Conservation (phyloP, 2,888 invertebrate genomes). For the Megamerina dolium region DNA sequence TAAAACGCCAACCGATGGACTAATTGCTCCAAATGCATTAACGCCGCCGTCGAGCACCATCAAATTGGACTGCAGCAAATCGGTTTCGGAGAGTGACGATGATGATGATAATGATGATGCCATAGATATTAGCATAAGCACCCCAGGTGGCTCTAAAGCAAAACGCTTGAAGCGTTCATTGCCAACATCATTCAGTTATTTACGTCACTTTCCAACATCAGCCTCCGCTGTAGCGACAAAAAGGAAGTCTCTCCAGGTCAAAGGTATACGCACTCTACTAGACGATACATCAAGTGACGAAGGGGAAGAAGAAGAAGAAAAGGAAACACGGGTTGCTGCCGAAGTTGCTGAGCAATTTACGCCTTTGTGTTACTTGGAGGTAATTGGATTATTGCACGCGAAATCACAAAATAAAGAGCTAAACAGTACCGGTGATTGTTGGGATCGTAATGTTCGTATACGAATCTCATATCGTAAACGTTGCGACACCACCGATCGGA, state of each 20-base stretch:
- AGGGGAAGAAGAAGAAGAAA: slow-evolving; percentile 16
- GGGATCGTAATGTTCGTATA: slow-evolving; percentile 31
- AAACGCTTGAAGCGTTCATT: slow-evolving; percentile 19
- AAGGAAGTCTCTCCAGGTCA: slow-evolving; percentile 6
- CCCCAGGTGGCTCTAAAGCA: too few species aligned
- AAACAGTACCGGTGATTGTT: slow-evolving; percentile 14
- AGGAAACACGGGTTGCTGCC: too few species aligned
- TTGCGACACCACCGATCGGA: slow-evolving; percentile 27
- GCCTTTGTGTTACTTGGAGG: slow-evolving; percentile 26
- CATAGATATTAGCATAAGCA: not conserved
- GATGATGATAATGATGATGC: slow-evolving; percentile 1
- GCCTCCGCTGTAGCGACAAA: slow-evolving; percentile 14
- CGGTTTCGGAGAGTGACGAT: slow-evolving; percentile 10
- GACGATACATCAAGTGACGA: slow-evolving; percentile 23
- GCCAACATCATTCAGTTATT: slow-evolving; percentile 20
- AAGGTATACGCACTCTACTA: slow-evolving; percentile 19
- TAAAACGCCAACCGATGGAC: slow-evolving; percentile 16
- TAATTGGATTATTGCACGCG: slow-evolving; percentile 22
- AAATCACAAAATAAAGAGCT: slow-evolving; percentile 7
- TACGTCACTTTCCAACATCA: slow-evolving; percentile 20
- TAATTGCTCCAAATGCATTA: slow-evolving; percentile 13
- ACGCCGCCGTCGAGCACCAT: slow-evolving; percentile 25
- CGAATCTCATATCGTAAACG: slow-evolving; percentile 35
- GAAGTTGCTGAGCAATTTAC: slow-evolving; percentile 16
- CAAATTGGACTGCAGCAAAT: slow-evolving; percentile 8